Conservation (phyloP, 2,113 vertebrate species). For the Scartelaos histophorus region DNA sequence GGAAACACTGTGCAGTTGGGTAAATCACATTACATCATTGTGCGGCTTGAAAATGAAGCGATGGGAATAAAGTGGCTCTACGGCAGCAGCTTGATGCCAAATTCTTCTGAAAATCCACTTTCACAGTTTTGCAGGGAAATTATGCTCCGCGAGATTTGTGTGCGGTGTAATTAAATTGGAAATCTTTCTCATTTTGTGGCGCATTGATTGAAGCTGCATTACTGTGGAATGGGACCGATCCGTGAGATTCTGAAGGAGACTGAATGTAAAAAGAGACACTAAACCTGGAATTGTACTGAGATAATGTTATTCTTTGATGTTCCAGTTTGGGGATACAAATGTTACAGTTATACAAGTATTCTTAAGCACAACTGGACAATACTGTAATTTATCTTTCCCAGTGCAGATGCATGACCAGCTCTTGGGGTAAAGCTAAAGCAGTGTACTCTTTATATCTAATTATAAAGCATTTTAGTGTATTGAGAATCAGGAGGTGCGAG, state of each 20-base stretch:
- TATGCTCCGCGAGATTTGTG: background rate
- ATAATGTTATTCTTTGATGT: background rate
- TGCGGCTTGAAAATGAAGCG: background rate
- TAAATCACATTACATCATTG: slow-evolving; percentile 1
- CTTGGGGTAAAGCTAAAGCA: too few relatives aligned
- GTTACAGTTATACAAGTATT: background rate
- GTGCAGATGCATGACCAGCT: too few relatives aligned
- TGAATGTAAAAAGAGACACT: background rate
- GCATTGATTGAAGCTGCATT: background rate
- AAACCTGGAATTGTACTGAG: background rate
- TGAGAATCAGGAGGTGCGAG: too few relatives aligned
- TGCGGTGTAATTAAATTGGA: slow-evolving; percentile 7
- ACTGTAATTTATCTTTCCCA: too few relatives aligned
- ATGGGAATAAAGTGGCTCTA: background rate
- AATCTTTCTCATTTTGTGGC: slow-evolving; percentile 5
- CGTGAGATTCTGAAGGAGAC: background rate
- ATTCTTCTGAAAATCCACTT: slow-evolving; percentile 12
- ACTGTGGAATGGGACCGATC: background rate
- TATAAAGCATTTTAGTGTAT: too few relatives aligned
- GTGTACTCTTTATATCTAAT: too few relatives aligned
- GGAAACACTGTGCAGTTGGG: background rate
- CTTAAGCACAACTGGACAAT: background rate
- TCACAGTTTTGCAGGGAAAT: slow-evolving; percentile 9
- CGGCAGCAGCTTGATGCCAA: slow-evolving; percentile 3
- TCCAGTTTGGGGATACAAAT: background rate